These are phyloP conservation scores for Cetoscarus ocellatus DNA, from an alignment of 2,797 vertebrate genomes.

Conservation along the genomic window DNA sequence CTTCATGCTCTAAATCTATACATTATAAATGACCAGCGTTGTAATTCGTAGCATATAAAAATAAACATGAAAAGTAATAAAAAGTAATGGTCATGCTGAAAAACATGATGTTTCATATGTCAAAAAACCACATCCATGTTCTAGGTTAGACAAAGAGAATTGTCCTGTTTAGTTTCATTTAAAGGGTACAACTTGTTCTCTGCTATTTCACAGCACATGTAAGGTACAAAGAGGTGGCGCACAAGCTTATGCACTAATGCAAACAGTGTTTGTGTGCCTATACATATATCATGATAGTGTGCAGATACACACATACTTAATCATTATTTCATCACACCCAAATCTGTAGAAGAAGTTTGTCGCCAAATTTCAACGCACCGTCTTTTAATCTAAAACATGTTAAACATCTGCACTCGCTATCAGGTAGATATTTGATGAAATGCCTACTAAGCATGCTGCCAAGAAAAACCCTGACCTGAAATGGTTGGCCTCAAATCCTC, in stretches of 20 bases:
- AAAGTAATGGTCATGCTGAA: conserved; percentile 10
- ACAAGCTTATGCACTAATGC: neutral
- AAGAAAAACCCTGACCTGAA: conserved; percentile 20
- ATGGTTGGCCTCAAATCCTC: conserved; percentile 3
- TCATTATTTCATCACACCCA: conserved; percentile 24
- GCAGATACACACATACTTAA: conserved; percentile 1
- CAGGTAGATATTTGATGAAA: conserved; percentile 34
- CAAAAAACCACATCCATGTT: conserved; percentile 37
- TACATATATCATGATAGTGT: neutral
- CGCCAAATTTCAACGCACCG: conserved; percentile 12
- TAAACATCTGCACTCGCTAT: conserved; percentile 42
- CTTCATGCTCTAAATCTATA: conserved; percentile 9
- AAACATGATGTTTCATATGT: conserved; percentile 15
- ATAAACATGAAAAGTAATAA: conserved; percentile 4
- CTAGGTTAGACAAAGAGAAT: conserved; percentile 12
- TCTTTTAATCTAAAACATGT: conserved; percentile 31
- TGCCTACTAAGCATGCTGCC: conserved; percentile 11
- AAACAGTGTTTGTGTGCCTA: neutral
- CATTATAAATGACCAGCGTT: conserved; percentile 10
- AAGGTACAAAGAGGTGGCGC: conserved; percentile 33
- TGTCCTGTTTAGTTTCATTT: conserved; percentile 50
- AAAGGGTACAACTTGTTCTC: conserved; percentile 55
- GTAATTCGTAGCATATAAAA: conserved; percentile 18
- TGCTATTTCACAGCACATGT: conserved; percentile 31
- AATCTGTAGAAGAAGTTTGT: conserved; percentile 14